A percentile compares a stretch with the other conserved stretches of the same genome.
Conservation (phyloP, 2,888 invertebrate species). For the Thumatha senex region DNA sequence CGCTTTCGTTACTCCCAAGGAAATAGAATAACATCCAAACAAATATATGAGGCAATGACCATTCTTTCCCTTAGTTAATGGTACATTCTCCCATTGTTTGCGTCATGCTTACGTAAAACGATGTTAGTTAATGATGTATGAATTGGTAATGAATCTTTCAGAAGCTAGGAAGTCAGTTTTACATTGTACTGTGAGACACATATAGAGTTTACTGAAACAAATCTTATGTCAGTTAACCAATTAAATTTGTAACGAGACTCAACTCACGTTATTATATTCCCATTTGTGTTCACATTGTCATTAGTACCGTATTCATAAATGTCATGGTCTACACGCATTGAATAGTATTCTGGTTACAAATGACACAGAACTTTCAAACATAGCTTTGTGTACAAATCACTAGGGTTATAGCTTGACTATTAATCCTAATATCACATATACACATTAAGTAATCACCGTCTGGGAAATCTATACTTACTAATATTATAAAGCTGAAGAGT, state of each 20-base stretch:
- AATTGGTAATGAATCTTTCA: constrained; percentile 67
- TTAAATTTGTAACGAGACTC: constrained; percentile 22
- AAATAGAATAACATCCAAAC: constrained; percentile 57
- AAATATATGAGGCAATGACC: constrained; percentile 76
- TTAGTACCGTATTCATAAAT: constrained; percentile 31
- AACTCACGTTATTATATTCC: constrained; percentile 25
- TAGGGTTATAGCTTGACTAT: constrained; percentile 1
- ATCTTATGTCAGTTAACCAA: constrained; percentile 3
- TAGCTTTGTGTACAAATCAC: constrained; percentile 4
- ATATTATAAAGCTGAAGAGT: no score
- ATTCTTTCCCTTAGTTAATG: constrained; percentile 69
- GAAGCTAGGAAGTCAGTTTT: constrained; percentile 65
- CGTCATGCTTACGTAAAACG: constrained; percentile 70
- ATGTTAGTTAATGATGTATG: constrained; percentile 69
- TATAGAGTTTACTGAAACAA: constrained; percentile 26
- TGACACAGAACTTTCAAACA: constrained; percentile 6
- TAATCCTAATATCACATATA: not conserved
- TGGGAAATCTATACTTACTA: no score
- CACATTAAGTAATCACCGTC: not conserved
- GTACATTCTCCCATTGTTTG: constrained; percentile 74
- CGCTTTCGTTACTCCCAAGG: constrained; percentile 65
- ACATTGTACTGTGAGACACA: constrained; percentile 55
- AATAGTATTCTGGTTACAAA: constrained; percentile 25
- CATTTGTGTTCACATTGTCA: constrained; percentile 30
- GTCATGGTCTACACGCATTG: constrained; percentile 27